Percentiles rank a stretch among this genome's conserved stretches.
phyloP scores from a whole-genome alignment of 92 coral and sea anemone species.

The Virgularia gustaviana region DNA sequence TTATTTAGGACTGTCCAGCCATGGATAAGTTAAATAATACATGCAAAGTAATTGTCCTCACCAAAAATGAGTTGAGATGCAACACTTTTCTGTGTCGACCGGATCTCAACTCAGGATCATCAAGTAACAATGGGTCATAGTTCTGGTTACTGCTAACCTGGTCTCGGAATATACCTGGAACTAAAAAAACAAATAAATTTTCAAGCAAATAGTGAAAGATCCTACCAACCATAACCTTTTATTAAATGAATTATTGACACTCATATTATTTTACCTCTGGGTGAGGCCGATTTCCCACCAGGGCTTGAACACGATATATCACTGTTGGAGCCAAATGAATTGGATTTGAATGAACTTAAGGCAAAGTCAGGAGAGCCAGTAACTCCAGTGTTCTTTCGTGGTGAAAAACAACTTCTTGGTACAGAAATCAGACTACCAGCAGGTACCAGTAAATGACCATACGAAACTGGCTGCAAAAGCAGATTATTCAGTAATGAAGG shows the following conservation, averaged over 20 bases:
- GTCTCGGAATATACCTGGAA: too few relatives aligned
- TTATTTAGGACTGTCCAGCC: too few relatives aligned
- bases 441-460: conserved; percentile 80
- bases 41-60: too few relatives aligned
- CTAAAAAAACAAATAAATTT: too few relatives aligned
- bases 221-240: conserved; percentile 16
- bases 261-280: conserved; percentile 25
- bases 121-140: conserved; percentile 77
- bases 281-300: conserved; percentile 4
- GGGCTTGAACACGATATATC: background rate
- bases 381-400: background rate
- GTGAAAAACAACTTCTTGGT: background rate
- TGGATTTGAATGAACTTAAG: background rate
- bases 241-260: conserved; percentile 17
- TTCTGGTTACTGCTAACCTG: too few relatives aligned
- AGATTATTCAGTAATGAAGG: background rate
- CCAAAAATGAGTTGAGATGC: conserved; percentile 82
- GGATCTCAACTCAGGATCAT: conserved; percentile 91
- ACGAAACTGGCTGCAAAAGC: conserved; percentile 73
- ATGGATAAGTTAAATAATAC: too few relatives aligned
- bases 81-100: conserved; percentile 96
- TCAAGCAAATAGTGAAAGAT: background rate
- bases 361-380: background rate
- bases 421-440: conserved; percentile 1
- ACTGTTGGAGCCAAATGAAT: background rate